Base-by-base conservation (phyloP, 2,797 vertebrate genomes). In the Otolemur crassicaudatus region DNA sequence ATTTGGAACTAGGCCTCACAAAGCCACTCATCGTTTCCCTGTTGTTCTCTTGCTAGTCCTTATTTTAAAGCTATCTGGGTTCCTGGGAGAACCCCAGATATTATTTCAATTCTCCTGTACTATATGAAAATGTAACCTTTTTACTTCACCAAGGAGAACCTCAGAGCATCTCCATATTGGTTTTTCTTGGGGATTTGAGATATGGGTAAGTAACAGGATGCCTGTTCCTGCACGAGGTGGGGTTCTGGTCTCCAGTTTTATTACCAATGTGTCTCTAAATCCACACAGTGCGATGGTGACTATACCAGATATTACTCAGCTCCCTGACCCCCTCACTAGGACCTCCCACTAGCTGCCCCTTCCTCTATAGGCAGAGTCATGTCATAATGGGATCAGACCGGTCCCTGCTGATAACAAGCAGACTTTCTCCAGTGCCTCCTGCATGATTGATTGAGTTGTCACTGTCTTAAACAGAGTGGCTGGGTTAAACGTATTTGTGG, bases 1-100 rank as follows among this genome's bases (percentile, higher is more conserved):
- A 31, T 63, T 84, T 94, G 83, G 63, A 96, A 53, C 60, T 87
- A 84, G 80, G 87, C 93, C 87, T 91, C 40, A 84, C 5, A 63
- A 5, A 81, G n/a, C 11, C 67, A 81, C 29, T 94, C 87, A 11
- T 43, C 61, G 94, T 87, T 85, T 90, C n/a, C 87, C 81, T 53
- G 6, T 20, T 72, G 31, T 23, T 91, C 37, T 94, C 49, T 77
- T 49, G 43, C 27, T 73, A 83, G 79, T n/a, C 13, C 40, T 87
- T 14, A 77, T 70, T 96, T 90, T 87, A 73, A 49, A 94, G 23
- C 25, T 70, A 60, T 70, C 72, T 82, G 87, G 70, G 63, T 69
- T 37, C 43, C 17, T 58, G 34, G 49, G 40, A 61, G 29, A 87
- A 76, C 43, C 23, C 4, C n/a, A 65, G 61, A 49, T 94, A 72